phyloP scores from a whole-genome alignment of 1,140 invertebrate genomes.

The Metaphire vulgaris region DNA sequence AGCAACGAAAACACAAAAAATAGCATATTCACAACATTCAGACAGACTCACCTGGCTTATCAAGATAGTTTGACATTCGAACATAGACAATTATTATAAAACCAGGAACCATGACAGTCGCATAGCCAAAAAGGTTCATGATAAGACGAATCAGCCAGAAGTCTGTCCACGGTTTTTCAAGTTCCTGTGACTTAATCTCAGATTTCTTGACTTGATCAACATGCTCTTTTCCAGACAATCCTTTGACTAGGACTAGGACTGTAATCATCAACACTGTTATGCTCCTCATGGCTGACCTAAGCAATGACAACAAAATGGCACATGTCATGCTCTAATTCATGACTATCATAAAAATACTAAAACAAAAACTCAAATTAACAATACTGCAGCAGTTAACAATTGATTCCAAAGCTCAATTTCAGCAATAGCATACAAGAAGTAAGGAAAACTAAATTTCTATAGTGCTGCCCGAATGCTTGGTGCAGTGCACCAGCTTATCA shows the following conservation, averaged over 20 bases:
- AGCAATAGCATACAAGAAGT: too few relatives aligned
- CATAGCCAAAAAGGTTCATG: conserved; percentile 80
- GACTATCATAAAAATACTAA: too few relatives aligned
- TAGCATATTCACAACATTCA: too few relatives aligned
- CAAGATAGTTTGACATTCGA: conserved; percentile 69
- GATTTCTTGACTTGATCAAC: background rate
- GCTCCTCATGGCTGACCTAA: background rate
- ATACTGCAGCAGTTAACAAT: too few relatives aligned
- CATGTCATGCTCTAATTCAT: too few relatives aligned
- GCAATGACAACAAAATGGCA: background rate
- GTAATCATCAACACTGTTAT: background rate
- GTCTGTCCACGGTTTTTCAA: conserved; percentile 41
- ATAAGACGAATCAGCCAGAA: conserved; percentile 67
- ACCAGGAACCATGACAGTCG: conserved; percentile 76
- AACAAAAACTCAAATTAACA: too few relatives aligned
- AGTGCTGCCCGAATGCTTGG: too few relatives aligned
- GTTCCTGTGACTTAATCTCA: background rate
- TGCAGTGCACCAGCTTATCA: too few relatives aligned
- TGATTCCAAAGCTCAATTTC: too few relatives aligned
- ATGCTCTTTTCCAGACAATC: background rate
- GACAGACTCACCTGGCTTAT: conserved; percentile 66
- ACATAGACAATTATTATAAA: conserved; percentile 78
- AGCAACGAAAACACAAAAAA: too few relatives aligned
- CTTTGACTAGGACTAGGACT: background rate
- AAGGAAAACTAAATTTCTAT: too few relatives aligned